Evolutionary conservation across 2,797 vertebrate genomes (phyloP).

Genomic region (Poecilia gillii): DNA sequence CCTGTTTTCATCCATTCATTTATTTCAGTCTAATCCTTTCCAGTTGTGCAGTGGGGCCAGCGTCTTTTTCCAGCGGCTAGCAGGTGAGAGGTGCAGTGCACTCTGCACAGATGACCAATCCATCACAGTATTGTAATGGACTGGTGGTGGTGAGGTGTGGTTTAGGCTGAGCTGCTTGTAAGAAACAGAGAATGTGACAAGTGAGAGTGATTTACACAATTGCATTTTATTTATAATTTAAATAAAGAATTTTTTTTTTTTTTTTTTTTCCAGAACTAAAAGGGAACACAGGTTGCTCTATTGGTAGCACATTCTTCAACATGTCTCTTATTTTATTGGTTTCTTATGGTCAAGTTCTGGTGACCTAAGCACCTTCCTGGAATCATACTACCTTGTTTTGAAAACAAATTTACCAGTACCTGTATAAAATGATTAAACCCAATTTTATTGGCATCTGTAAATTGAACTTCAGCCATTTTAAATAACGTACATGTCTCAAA

Average conservation of each 20-base stretch:
- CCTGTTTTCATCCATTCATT: conserved; percentile 13
- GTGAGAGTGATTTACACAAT: not conserved
- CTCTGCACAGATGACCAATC: not conserved
- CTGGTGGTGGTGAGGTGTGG: not conserved
- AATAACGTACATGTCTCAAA: not conserved
- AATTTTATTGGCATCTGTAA: not conserved
- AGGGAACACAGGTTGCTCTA: not conserved
- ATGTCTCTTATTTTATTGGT: not conserved
- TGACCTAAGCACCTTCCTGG: not conserved
- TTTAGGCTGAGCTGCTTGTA: not conserved
- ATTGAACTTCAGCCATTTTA: not conserved
- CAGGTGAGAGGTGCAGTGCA: not conserved
- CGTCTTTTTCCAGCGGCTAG: not conserved
- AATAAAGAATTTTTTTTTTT: not conserved
- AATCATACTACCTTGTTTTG: not conserved
- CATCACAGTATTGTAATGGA: not conserved
- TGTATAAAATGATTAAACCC: not conserved
- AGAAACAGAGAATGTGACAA: not conserved
- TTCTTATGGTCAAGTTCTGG: not conserved
- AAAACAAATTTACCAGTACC: not conserved
- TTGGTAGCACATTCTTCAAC: not conserved
- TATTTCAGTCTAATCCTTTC: not conserved
- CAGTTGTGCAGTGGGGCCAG: not conserved
- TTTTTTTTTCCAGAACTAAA: not conserved
- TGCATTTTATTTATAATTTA: not conserved